Evolutionary conservation across 2,888 invertebrate species (phyloP), one percentile per base, ranked within the genome.

Genomic region (Leucophenga montana): DNA sequence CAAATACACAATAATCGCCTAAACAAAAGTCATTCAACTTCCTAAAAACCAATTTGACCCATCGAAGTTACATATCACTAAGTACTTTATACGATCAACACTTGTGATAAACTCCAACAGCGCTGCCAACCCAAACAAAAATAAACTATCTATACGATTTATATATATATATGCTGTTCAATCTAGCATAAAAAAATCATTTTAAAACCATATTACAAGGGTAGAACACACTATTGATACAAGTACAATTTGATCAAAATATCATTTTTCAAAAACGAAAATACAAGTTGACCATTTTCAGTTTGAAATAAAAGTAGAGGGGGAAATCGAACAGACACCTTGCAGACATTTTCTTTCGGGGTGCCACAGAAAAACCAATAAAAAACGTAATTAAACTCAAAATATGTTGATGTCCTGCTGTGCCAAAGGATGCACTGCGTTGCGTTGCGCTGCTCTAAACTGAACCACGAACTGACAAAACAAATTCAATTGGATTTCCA

Each of bases 371-470:
- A 74, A 81, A 82, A 82, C 82, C 83, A 79, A 77, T 77, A 79
- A 82, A 85, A 85, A 85, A 75, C 83, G 85, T 84, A 85, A 86
- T 85, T 83, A 86, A 86, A 86, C 83, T 75, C 75, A 80, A 78
- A 86, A 83, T 84, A 78, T 79, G 74, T 77, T 78, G 83, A 71
- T 73, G 75, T 84, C 85, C 86, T 81, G 84, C 85, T 84, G 85
- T 74, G 86, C 67, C 62, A 65, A 61, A 69, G 72, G 53, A 71
- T n/a, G n/a, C n/a, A n/a, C 27, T 27, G 27, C 27, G 3, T 27
- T 27, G 5, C 70, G 27, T 20, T 18, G 46, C n/a, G 50, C 27
- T 44, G 53, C 33, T 56, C 46, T 72, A 57, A 67, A 53, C 73
- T 72, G 71, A 75, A 79, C 85, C 85, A 82, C 85, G 81, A 79